Conservation (phyloP, 2,113 vertebrate species). For the Ariopsis seemanni region DNA sequence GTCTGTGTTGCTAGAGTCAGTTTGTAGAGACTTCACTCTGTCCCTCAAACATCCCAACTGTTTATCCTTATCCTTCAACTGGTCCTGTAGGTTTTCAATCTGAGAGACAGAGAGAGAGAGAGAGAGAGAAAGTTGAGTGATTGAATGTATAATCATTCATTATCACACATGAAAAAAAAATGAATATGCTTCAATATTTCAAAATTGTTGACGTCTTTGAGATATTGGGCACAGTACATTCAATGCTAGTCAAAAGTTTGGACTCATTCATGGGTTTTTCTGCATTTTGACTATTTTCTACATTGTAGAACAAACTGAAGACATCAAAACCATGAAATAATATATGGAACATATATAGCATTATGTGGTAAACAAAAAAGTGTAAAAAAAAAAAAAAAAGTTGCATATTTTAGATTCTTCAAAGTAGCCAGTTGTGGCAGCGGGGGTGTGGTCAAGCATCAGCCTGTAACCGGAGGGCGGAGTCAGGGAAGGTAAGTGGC, state of each 20-base stretch:
- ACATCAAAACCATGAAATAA: no score
- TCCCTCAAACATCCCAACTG: conserved; percentile 91
- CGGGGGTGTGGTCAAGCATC: no score
- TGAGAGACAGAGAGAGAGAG: conserved; percentile 56
- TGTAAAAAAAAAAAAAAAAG: no score
- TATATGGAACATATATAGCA: no score
- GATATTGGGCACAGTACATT: neutral
- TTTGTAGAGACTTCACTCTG: conserved; percentile 92
- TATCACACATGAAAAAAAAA: neutral
- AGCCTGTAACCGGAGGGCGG: no score
- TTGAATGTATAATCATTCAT: neutral
- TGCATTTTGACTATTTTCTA: no score
- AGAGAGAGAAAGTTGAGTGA: neutral
- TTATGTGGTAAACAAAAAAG: no score
- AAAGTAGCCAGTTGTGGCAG: no score
- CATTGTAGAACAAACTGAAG: no score
- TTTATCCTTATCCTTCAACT: conserved; percentile 96
- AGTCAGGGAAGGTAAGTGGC: no score
- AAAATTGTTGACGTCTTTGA: neutral
- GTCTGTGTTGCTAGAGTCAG: conserved; percentile 96
- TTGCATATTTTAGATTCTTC: no score
- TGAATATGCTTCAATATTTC: neutral
- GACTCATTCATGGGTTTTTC: no score
- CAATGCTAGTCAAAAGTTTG: neutral
- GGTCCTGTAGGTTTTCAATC: conserved; percentile 97